Evolutionary conservation across 2,888 invertebrate genomes (phyloP).

Genomic region (Callinectes sapidus): DNA sequence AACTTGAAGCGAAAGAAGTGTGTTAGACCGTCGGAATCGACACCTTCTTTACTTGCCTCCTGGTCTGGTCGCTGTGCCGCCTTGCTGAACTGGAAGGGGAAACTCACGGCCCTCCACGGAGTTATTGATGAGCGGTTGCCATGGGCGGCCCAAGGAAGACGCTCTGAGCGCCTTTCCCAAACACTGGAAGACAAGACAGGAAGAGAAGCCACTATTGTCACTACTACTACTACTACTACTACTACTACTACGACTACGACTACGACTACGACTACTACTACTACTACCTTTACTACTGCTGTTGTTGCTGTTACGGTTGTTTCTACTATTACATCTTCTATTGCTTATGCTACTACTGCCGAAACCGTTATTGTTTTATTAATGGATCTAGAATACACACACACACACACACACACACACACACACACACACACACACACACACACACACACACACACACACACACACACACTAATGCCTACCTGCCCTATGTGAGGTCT

Average conservation of each 20-base stretch:
- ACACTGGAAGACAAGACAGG: neutral
- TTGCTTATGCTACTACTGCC: neutral
- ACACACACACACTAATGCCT: neutral
- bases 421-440: constrained; percentile 16
- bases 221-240: neutral
- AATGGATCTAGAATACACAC: neutral
- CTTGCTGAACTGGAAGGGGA: neutral
- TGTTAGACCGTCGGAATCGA: neutral
- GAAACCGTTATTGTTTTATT: neutral
- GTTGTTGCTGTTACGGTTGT: too few species aligned
- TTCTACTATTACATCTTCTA: too few species aligned
- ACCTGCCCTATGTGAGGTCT: neutral
- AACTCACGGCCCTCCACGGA: neutral
- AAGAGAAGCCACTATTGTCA: neutral
- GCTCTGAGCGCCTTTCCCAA: too few species aligned
- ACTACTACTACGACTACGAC: neutral
- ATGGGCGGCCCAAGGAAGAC: neutral
- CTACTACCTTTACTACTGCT: too few species aligned
- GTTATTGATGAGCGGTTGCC: constrained; percentile 21
- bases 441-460: constrained; percentile 38
- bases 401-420: neutral
- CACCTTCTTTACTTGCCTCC: neutral
- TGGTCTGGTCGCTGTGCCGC: neutral
- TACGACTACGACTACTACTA: too few species aligned
- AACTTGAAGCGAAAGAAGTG: too few species aligned